Evolutionary conservation across 2,888 invertebrate genomes (phyloP), one percentile per base, ranked within the genome.

Genomic region (Hecatera dysodea): DNA sequence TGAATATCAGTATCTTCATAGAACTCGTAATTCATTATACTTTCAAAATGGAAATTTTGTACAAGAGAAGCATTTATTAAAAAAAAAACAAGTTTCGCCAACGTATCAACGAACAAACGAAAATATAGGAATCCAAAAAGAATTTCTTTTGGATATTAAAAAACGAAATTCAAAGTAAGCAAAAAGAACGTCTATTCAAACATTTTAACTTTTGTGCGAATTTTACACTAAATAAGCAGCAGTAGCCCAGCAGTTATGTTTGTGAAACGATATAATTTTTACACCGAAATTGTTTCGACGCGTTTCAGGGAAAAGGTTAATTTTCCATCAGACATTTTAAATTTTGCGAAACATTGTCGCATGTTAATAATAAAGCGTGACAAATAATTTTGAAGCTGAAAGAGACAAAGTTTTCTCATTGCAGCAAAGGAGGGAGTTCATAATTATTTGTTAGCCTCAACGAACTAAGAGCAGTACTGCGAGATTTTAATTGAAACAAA

Each of bases 401-500:
- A 79, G 83, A 83, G 87, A 86, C 83, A 88, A 93, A 95, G 88
- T 94, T 95, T 93, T 90, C 92, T 90, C 93, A 92, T 94, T 88
- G 85, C 85, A 85, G 80, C 88, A 88, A 90, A 89, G 88, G 89
- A 91, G 91, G 91, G 88, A 92, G 90, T 92, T 91, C 88, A 87
- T 93, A 92, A 94, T 94, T 94, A 93, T 94, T 93, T 93, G 92
- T 92, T 91, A 88, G 84, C 88, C 87, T 83, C 89, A 85, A 86
- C 89, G 86, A 89, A 88, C 88, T 86, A n/a, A n/a, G n/a, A n/a
- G n/a, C n/a, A n/a, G n/a, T n/a, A 87, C 86, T 84, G 84, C 87
- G 85, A 88, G 85, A 90, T 92, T 93, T 92, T 93, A 93, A 94
- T 93, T 93, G 90, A 92, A 93, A 93, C 89, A 90, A 90, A 93